Evolutionary conservation across 37 sponge, comb jelly and placozoan genomes (phyloP).

Genomic region (Halisarca cf. caerulea): DNA sequence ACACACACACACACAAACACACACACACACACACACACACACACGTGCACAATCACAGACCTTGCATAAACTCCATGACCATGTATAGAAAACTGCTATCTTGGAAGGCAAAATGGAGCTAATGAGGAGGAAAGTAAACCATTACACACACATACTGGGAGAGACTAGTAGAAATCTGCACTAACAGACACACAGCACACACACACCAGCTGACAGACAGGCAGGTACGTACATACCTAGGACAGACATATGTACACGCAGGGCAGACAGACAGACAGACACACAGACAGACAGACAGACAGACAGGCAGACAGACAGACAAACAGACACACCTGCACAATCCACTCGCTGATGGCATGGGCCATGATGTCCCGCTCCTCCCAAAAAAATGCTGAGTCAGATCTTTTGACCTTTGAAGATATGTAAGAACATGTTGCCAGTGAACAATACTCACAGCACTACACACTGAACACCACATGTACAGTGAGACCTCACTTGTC

Average conservation of each 20-base stretch:
- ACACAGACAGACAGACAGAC: not conserved
- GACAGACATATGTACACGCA: not conserved
- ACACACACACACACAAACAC: not conserved
- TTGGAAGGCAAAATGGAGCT: conserved; percentile 96
- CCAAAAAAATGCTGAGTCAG: conserved; percentile 99
- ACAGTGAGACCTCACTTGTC: too few relatives aligned
- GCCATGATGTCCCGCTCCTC: conserved; percentile 99
- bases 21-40: not conserved
- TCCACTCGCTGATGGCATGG: conserved; percentile 84
- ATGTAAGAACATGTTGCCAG: not conserved
- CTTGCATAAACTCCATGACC: conserved; percentile 99
- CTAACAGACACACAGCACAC: not conserved
- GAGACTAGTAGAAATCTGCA: not conserved
- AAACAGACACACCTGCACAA: conserved; percentile 63
- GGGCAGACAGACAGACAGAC: not conserved
- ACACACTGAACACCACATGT: not conserved
- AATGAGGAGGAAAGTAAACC: not conserved
- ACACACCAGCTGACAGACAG: not conserved
- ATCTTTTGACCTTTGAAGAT: conserved; percentile 78
- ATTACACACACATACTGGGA: not conserved
- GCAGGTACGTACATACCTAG: not conserved
- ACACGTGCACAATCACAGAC: conserved; percentile 30
- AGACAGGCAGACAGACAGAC: not conserved
- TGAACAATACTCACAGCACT: not conserved
- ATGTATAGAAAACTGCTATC: conserved; percentile 89